Conservation (phyloP, 2,797 vertebrate genomes). For the Craterocephalus amniculus region DNA sequence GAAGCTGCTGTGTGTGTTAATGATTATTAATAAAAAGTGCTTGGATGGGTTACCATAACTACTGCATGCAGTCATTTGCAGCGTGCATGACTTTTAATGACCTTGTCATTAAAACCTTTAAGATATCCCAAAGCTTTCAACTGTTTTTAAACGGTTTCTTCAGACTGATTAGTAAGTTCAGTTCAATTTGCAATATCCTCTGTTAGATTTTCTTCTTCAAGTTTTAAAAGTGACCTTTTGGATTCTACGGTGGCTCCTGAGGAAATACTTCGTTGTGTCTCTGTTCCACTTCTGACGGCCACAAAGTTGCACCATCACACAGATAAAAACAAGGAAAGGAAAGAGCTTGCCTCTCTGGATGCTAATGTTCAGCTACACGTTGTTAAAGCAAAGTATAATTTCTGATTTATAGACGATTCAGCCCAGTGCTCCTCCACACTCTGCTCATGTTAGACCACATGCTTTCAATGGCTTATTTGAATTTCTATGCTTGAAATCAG, state of each 20-base stretch:
- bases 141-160: conserved; percentile 85
- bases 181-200: conserved; percentile 32
- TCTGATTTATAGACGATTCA: conserved; percentile 83
- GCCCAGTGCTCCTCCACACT: conserved; percentile 56
- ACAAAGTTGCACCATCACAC: conserved; percentile 21
- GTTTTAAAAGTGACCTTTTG: conserved; percentile 23
- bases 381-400: conserved; percentile 83
- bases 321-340: conserved; percentile 38
- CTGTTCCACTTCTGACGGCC: conserved; percentile 47
- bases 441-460: conserved; percentile 50
- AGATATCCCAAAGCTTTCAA: conserved; percentile 90
- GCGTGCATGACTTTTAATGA: conserved; percentile 98
- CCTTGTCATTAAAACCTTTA: conserved; percentile 83
- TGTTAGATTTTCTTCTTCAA: conserved; percentile 43
- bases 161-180: conserved; percentile 57
- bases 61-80: conserved; percentile 99
- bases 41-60: conserved; percentile 99
- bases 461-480: conserved; percentile 59
- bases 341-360: conserved; percentile 57
- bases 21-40: conserved; percentile 99
- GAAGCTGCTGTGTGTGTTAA: conserved; percentile 99
- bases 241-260: conserved; percentile 76
- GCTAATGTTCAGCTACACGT: conserved; percentile 73
- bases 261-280: conserved; percentile 50
- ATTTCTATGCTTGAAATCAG: conserved; percentile 81